Base-by-base conservation (phyloP, 2,888 invertebrate genomes). In the Cynaeus angustus region DNA sequence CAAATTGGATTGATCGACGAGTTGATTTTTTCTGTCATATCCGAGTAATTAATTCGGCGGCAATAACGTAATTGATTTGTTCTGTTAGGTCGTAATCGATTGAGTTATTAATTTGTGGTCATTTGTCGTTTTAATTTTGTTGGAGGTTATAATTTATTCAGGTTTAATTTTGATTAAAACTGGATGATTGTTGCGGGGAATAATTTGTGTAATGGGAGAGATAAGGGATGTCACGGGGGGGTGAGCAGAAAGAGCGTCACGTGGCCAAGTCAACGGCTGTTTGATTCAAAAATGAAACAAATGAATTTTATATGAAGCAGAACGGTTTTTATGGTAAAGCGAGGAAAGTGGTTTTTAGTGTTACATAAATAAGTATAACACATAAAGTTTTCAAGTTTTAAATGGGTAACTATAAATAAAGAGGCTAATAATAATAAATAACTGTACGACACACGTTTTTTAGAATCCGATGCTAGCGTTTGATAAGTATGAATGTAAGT, bases 81-180 rank as follows among this genome's bases (percentile, higher is more conserved):
- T 64, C 30, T 52, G 33, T 28, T 59, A 9, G 33, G 21, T 21
- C 21, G 21, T 21, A 21, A 46, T 46, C 26, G 50, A 52, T 52
- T 30, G 52, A 5, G 14, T 38, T 21, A 64, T 64, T 64, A 50
- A 50, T 64, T 52, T 50, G 14, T 21, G 59, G 38, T 5, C 45
- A 45, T 59, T 59, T 59, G 46, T 59, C 45, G 46, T 43, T 37
- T 56, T 41, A 38, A 38, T 56, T 56, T 26, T n/a, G 53, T 52
- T 43, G 10, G 9, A 9, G 5, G 38, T 62, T 37, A 68, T 74
- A 71, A 76, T 75, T 74, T 74, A 77, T 77, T 75, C 71, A 73
- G 74, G 73, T 75, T 77, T 73, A 70, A 71, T 73, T 75, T 69
- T 77, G 78, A 78, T 77, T 76, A 77, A 76, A 74, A 74, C 65